These are phyloP conservation scores for Drosophila subpulchrella DNA, from an alignment of 1,140 invertebrate genomes.

Conservation along the genomic window DNA sequence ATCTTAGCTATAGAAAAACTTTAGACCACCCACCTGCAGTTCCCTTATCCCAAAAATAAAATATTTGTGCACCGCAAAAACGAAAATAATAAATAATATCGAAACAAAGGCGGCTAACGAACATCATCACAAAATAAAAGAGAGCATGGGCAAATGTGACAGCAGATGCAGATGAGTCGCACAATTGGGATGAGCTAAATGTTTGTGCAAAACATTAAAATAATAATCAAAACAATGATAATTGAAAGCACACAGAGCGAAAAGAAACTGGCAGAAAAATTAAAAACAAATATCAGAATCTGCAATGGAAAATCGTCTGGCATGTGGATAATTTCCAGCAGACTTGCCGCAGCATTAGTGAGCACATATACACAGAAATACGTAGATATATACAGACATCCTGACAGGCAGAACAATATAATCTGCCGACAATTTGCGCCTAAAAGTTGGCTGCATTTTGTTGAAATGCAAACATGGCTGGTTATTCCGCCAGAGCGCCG, in stretches of 20 bases:
- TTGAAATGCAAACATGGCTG: conserved; percentile 53
- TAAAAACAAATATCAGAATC: conserved; percentile 49
- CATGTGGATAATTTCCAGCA: conserved; percentile 61
- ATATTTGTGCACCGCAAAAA: not conserved
- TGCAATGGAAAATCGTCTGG: conserved; percentile 56
- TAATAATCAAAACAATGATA: conserved; percentile 68
- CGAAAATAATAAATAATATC: conserved; percentile 13
- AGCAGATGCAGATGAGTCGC: conserved; percentile 14
- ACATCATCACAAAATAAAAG: conserved; percentile 17
- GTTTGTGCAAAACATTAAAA: conserved; percentile 55
- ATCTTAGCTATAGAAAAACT: no score
- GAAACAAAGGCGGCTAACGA: conserved; percentile 20
- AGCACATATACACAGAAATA: conserved; percentile 8
- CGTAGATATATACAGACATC: not conserved
- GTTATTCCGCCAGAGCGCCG: conserved; percentile 39
- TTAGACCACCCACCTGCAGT: not conserved
- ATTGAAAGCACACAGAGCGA: conserved; percentile 46
- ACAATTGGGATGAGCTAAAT: conserved; percentile 20
- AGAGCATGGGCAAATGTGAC: conserved; percentile 14
- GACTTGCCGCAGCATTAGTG: conserved; percentile 65
- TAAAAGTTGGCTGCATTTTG: conserved; percentile 65
- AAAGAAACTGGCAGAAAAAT: conserved; percentile 18
- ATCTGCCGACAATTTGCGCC: conserved; percentile 68
- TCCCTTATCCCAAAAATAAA: not conserved
- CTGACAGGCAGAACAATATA: conserved; percentile 49